Conservation (phyloP, 2,113 vertebrate genomes). For the Mesembrinibis cayennensis region DNA sequence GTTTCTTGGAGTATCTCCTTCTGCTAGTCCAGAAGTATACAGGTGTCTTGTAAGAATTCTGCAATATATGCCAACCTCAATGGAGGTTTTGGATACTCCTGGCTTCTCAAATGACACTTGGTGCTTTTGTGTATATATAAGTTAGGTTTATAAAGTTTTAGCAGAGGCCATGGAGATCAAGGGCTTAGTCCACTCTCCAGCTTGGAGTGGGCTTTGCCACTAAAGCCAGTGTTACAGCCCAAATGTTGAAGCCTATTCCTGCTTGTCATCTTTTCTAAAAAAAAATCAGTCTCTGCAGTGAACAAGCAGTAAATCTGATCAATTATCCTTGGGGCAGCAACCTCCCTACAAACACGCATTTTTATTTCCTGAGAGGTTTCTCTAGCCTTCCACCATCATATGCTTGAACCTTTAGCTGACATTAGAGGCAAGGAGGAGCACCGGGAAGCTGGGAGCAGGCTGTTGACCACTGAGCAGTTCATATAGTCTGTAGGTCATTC, state of each 20-base stretch:
- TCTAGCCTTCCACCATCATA: not conserved
- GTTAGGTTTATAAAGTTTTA: not conserved
- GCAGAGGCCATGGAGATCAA: not conserved
- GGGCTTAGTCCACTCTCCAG: not conserved
- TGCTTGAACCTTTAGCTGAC: not conserved
- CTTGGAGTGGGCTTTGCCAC: not conserved
- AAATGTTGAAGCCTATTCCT: not conserved
- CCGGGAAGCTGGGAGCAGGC: not conserved
- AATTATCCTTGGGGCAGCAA: not conserved
- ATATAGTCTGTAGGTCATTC: not conserved
- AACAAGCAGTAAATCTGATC: not conserved
- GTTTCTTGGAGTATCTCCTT: not conserved
- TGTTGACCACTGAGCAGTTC: not conserved
- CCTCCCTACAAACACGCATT: not conserved
- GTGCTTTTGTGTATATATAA: not conserved
- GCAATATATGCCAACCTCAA: not conserved
- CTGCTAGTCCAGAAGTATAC: not conserved
- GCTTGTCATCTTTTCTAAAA: not conserved
- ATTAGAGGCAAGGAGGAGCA: not conserved
- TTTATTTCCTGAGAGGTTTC: not conserved
- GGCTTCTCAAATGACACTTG: not conserved
- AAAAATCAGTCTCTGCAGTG: not conserved
- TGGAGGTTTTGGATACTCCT: not conserved
- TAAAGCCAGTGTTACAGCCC: not conserved
- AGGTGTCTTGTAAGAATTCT: not conserved